Evolutionary conservation across 2,797 vertebrate species (phyloP).

Genomic region (Emydoidea blandingii): DNA sequence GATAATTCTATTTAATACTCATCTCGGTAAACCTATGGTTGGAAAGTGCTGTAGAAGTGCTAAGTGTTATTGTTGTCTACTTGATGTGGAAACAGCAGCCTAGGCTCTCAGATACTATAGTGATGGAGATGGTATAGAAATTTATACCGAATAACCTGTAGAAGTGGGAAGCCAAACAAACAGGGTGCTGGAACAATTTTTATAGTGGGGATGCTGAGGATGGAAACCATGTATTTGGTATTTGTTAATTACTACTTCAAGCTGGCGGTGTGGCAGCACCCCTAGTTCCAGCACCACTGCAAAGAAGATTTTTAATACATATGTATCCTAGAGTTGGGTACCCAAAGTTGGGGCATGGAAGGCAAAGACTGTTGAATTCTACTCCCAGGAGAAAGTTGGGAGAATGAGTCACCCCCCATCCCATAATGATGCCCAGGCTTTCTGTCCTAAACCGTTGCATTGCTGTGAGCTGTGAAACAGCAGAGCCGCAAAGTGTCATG

Average conservation of each 20-base stretch:
- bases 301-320: not conserved
- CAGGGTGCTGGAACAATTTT: too few relatives aligned
- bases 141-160: not conserved
- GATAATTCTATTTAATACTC: not conserved
- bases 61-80: not conserved
- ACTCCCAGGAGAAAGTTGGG: not conserved
- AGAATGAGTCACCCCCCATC: not conserved
- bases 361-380: not conserved
- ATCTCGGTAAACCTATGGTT: not conserved
- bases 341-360: not conserved
- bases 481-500: not conserved
- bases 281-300: not conserved
- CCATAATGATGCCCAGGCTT: not conserved
- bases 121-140: not conserved
- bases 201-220: too few relatives aligned
- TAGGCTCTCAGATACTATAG: not conserved
- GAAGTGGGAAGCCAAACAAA: not conserved
- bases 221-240: too few relatives aligned
- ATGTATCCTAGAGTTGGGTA: not conserved
- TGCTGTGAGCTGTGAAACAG: not conserved
- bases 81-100: not conserved
- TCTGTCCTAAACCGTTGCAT: not conserved
- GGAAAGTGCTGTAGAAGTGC: not conserved
- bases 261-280: too few relatives aligned
- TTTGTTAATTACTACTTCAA: too few relatives aligned